Evolutionary conservation across 2,888 invertebrate species (phyloP).

Genomic region (Phalera bucephala): DNA sequence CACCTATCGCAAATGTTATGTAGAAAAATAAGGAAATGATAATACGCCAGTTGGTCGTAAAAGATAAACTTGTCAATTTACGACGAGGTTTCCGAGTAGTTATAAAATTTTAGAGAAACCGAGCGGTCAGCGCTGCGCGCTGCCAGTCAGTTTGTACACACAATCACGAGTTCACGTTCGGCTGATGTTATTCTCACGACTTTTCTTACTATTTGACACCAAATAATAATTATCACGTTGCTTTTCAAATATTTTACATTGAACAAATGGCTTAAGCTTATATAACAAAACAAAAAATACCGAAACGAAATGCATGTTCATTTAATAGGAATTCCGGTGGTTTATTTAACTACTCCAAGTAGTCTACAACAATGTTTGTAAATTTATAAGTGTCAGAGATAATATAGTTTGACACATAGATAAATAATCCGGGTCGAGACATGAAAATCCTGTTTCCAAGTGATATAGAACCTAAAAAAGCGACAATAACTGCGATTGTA

Average conservation of each 20-base stretch:
- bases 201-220: slow-evolving; percentile 49
- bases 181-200: slow-evolving; percentile 50
- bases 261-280: slow-evolving; percentile 33
- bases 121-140: slow-evolving; percentile 6
- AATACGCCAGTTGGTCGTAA: slow-evolving; percentile 22
- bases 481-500: slow-evolving; percentile 1
- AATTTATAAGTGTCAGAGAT: slow-evolving; percentile 5
- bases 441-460: slow-evolving; percentile 1
- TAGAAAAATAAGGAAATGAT: slow-evolving; percentile 25
- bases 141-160: slow-evolving; percentile 19
- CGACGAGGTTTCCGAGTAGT: slow-evolving; percentile 25
- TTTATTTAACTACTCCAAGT: no score
- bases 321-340: no score
- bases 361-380: no score
- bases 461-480: background rate
- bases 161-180: slow-evolving; percentile 39
- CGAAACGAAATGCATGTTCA: slow-evolving; percentile 24
- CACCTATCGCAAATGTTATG: slow-evolving; percentile 21
- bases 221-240: slow-evolving; percentile 48
- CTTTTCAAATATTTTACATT: slow-evolving; percentile 39
- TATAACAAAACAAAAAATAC: slow-evolving; percentile 26
- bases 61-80: slow-evolving; percentile 37
- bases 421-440: background rate
- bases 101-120: slow-evolving; percentile 15
- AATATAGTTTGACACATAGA: background rate